Percentiles rank a stretch among this genome's conserved stretches.
phyloP scores from a whole-genome alignment of 2,797 vertebrate species.

The Pteropus rufus region DNA sequence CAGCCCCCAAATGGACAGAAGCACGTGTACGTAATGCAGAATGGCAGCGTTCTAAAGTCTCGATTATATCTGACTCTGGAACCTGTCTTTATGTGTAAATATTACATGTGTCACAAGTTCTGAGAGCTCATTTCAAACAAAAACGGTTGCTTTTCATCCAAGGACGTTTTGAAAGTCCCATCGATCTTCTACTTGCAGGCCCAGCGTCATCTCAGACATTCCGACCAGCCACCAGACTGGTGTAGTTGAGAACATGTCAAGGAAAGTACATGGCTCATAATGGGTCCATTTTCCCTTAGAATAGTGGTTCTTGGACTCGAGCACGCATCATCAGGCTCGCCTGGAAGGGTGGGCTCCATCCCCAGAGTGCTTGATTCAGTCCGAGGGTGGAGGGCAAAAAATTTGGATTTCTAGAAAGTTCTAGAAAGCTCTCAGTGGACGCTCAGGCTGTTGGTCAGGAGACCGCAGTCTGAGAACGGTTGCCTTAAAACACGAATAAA shows the following conservation, averaged over 20 bases:
- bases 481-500: not conserved
- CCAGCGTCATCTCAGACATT: not conserved
- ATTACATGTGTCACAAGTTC: not conserved
- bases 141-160: not conserved
- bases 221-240: not conserved
- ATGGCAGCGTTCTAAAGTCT: not conserved
- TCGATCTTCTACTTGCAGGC: not conserved
- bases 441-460: not conserved
- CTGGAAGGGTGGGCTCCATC: not conserved
- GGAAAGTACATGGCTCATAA: fast-evolving
- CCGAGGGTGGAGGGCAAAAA: not conserved
- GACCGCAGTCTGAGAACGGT: not conserved
- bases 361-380: not conserved
- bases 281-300: not conserved
- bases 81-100: not conserved
- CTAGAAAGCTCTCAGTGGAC: not conserved
- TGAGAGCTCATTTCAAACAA: not conserved
- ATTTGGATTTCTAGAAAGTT: not conserved
- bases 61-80: not conserved
- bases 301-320: not conserved
- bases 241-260: not conserved
- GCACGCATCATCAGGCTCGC: not conserved
- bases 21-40: not conserved
- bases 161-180: not conserved
- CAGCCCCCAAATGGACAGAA: not conserved